A percentile compares a stretch with the other conserved stretches of the same genome.
These are phyloP conservation scores for Oegoconia quadripuncta DNA, from an alignment of 2,888 invertebrate species.

Conservation along the genomic window DNA sequence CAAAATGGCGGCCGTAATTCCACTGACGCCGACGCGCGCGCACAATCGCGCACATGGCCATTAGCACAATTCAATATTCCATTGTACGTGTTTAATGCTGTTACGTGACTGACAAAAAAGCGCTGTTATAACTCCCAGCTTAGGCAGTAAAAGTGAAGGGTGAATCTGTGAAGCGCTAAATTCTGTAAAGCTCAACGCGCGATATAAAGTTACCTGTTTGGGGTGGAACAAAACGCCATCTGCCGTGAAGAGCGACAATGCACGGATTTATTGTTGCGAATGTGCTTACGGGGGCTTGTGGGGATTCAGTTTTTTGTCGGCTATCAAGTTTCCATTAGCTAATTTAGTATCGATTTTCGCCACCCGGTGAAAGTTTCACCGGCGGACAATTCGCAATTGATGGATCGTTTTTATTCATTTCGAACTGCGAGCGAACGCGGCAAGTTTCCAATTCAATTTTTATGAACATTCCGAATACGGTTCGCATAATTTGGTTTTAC, in stretches of 20 bases:
- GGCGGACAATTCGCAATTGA: conserved; percentile 57
- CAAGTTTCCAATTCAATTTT: conserved; percentile 61
- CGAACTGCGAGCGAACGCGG: conserved; percentile 51
- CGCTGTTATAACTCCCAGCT: conserved; percentile 29
- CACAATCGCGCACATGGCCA: conserved; percentile 58
- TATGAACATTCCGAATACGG: conserved; percentile 48
- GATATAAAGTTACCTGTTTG: conserved; percentile 67
- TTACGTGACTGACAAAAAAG: conserved; percentile 43
- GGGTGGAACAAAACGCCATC: conserved; percentile 55
- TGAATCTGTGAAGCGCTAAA: conserved; percentile 33
- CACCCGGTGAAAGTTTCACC: conserved; percentile 53
- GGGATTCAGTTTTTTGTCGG: conserved; percentile 66
- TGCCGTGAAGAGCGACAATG: conserved; percentile 61
- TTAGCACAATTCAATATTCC: conserved; percentile 67
- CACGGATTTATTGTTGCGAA: conserved; percentile 70
- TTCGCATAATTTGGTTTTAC: conserved; percentile 47
- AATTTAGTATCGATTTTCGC: conserved; percentile 68
- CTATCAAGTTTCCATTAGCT: conserved; percentile 79
- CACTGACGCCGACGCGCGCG: conserved; percentile 41
- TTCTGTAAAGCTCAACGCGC: conserved; percentile 18
- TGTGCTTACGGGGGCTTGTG: conserved; percentile 60
- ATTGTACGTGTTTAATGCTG: conserved; percentile 68
- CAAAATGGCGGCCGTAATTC: conserved; percentile 36
- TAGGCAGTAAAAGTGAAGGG: conserved; percentile 3
- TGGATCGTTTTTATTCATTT: conserved; percentile 70